Conservation (phyloP, 2,888 invertebrate genomes). For the Caenorhabditis drosophilae region DNA sequence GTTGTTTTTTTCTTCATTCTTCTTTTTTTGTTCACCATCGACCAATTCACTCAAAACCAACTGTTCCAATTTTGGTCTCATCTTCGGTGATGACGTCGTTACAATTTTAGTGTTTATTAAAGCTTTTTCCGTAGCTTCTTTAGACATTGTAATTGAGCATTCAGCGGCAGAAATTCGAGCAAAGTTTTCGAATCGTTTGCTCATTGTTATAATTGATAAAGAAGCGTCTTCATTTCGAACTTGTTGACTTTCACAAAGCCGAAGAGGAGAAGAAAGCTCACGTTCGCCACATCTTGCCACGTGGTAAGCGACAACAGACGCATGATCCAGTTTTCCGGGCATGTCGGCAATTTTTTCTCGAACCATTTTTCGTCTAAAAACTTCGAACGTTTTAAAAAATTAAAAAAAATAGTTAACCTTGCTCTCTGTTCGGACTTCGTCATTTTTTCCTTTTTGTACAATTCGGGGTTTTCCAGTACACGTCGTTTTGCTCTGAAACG, state of each 20-base stretch:
- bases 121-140: slow-evolving; percentile 8
- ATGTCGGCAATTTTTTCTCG: slow-evolving; percentile 80
- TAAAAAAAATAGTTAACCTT: slow-evolving; percentile 6
- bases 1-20: slow-evolving; percentile 15
- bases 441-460: slow-evolving; percentile 73
- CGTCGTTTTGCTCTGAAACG: slow-evolving; percentile 78
- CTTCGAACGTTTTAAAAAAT: neutral
- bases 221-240: neutral
- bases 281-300: slow-evolving; percentile 71
- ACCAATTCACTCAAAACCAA: slow-evolving; percentile 24
- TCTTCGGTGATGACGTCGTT: slow-evolving; percentile 22
- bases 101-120: slow-evolving; percentile 3
- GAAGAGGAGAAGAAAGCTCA: neutral
- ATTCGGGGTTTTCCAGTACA: slow-evolving; percentile 82
- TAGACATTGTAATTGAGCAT: slow-evolving; percentile 7
- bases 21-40: slow-evolving; percentile 32
- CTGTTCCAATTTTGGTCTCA: slow-evolving; percentile 26
- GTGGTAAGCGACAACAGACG: slow-evolving; percentile 79
- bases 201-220: slow-evolving; percentile 3
- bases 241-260: neutral
- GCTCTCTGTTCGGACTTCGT: slow-evolving; percentile 47
- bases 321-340: slow-evolving; percentile 88
- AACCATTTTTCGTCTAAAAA: slow-evolving; percentile 76
- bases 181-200: slow-evolving; percentile 16
- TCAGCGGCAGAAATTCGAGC: slow-evolving; percentile 14